Conservation (phyloP, 2,797 vertebrate species). For the Thaleichthys pacificus region DNA sequence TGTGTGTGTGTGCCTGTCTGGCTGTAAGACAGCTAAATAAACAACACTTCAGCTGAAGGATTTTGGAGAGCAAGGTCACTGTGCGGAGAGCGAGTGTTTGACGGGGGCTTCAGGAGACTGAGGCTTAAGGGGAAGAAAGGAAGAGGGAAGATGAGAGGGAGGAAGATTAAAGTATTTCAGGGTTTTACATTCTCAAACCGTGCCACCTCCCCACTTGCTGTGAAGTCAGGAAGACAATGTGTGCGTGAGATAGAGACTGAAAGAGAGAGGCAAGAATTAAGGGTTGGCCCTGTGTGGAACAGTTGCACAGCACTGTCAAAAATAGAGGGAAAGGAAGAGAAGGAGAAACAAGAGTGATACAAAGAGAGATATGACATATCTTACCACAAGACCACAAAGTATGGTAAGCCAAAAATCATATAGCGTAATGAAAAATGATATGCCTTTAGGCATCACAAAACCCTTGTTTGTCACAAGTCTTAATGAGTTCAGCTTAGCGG, state of each 20-base stretch:
- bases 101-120: not conserved
- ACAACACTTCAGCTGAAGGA: not conserved
- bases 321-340: constrained; percentile 22
- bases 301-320: constrained; percentile 53
- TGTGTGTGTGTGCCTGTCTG: not conserved
- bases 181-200: not conserved
- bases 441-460: no score
- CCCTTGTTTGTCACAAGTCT: no score
- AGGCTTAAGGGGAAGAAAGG: no score
- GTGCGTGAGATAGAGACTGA: constrained; percentile 24
- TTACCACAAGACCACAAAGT: no score
- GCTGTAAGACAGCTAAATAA: constrained; percentile 16
- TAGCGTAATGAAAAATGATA: no score
- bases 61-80: constrained; percentile 5
- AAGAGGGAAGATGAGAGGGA: not conserved
- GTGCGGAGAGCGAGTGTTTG: not conserved
- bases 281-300: constrained; percentile 43
- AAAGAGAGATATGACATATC: no score
- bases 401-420: no score
- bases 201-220: no score
- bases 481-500: no score
- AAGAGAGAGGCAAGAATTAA: constrained; percentile 11
- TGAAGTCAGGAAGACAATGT: no score
- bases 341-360: not conserved
- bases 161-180: not conserved